Evolutionary conservation across 1,140 invertebrate species (phyloP).

Genomic region (Psilanteris sp.): DNA sequence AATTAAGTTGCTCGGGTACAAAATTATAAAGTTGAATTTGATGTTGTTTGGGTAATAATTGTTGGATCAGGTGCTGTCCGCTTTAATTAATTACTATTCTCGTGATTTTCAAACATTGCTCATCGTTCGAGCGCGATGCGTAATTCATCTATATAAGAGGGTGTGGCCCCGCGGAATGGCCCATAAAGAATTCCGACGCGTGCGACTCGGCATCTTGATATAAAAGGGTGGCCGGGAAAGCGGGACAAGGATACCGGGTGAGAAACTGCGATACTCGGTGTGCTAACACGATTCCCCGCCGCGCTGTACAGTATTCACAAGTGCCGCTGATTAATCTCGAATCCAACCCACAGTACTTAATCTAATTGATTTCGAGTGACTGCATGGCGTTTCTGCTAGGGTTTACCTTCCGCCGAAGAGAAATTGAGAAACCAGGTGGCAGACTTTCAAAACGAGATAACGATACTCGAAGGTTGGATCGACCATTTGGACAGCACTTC

Average conservation of each 20-base stretch:
- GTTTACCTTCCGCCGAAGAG: too few species aligned
- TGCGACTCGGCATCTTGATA: constrained; percentile 74
- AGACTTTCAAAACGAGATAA: too few species aligned
- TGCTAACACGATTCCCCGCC: constrained; percentile 29
- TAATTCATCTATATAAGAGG: constrained; percentile 52
- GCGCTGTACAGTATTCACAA: constrained; percentile 14
- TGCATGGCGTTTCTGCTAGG: constrained; percentile 25
- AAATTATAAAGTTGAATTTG: constrained; percentile 20
- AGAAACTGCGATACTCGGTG: constrained; percentile 51
- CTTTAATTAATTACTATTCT: constrained; percentile 38
- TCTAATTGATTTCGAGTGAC: constrained; percentile 57
- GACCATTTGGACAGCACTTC: too few species aligned
- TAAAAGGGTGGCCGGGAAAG: constrained; percentile 59
- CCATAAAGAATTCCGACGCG: constrained; percentile 72
- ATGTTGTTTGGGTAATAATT: constrained; percentile 18
- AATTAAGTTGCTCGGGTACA: constrained; percentile 10
- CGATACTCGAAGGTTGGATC: too few species aligned
- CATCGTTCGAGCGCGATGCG: constrained; percentile 26
- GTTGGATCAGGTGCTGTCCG: constrained; percentile 21
- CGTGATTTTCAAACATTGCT: constrained; percentile 47
- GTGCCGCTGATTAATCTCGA: constrained; percentile 49
- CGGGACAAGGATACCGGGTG: constrained; percentile 58
- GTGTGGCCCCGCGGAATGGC: constrained; percentile 58
- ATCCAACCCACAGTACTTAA: constrained; percentile 37
- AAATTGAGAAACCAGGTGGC: too few species aligned